phyloP scores from a whole-genome alignment of 2,888 invertebrate species.

The Coenonympha glycerion region DNA sequence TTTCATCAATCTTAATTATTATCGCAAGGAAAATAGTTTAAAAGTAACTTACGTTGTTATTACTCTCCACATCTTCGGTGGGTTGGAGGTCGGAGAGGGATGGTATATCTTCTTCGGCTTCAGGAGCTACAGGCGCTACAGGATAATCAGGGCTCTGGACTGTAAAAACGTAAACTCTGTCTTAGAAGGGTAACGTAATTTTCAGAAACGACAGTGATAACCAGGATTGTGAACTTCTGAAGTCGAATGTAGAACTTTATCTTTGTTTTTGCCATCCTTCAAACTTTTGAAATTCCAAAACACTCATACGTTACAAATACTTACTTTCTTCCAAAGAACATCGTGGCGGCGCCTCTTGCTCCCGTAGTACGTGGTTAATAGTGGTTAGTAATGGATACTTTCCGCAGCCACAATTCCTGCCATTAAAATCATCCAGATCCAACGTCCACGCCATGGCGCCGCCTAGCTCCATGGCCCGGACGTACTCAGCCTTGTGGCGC shows the following conservation, averaged over 20 bases:
- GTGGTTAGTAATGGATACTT: slow-evolving; percentile 86
- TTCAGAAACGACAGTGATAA: neutral
- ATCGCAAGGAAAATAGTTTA: neutral
- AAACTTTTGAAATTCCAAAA: neutral
- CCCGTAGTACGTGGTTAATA: slow-evolving; percentile 86
- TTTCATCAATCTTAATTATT: neutral
- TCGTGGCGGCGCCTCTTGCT: slow-evolving; percentile 78
- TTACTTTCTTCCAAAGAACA: slow-evolving; percentile 61
- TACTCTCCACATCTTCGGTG: slow-evolving; percentile 21
- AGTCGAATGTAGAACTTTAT: too few species aligned
- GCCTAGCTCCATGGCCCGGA: slow-evolving; percentile 85
- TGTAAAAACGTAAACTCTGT: slow-evolving; percentile 6
- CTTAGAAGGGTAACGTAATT: neutral
- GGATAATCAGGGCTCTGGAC: slow-evolving; percentile 25
- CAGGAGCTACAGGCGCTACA: slow-evolving; percentile 16
- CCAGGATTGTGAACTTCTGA: neutral
- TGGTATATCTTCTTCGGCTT: slow-evolving; percentile 21
- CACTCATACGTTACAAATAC: slow-evolving; percentile 25
- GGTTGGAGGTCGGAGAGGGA: slow-evolving; percentile 25
- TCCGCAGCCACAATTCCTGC: slow-evolving; percentile 85
- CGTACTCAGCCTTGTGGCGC: slow-evolving; percentile 87
- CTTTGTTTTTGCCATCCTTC: too few species aligned
- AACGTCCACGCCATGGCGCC: slow-evolving; percentile 94
- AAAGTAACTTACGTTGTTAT: slow-evolving; percentile 14
- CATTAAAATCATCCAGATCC: slow-evolving; percentile 90